phyloP scores from a whole-genome alignment of 2,113 vertebrate genomes.

The Erythrolamprus reginae region DNA sequence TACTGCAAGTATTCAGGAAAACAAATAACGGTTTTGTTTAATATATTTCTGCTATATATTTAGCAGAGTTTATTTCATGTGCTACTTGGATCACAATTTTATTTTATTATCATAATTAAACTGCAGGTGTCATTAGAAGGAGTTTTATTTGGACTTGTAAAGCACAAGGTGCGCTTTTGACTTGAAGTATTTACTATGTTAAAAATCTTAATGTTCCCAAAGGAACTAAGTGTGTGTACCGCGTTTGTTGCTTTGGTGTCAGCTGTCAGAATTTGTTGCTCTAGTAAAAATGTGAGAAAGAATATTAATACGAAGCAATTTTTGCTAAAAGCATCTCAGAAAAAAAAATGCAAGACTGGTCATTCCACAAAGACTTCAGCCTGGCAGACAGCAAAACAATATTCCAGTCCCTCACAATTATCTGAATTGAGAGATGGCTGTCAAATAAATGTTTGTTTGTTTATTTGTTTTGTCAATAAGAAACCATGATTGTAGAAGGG shows the following conservation, averaged over 20 bases:
- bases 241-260: not conserved
- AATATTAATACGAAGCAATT: not conserved
- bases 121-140: conserved; percentile 22
- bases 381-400: not conserved
- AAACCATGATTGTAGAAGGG: not conserved
- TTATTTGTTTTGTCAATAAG: too few relatives aligned
- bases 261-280: conserved; percentile 5
- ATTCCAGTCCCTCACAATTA: not conserved
- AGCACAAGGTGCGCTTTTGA: conserved; percentile 16
- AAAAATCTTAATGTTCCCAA: conserved; percentile 20
- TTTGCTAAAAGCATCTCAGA: conserved; percentile 9
- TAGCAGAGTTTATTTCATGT: conserved; percentile 14
- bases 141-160: conserved; percentile 24
- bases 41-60: conserved; percentile 30
- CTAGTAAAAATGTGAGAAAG: not conserved
- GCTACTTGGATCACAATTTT: conserved; percentile 21
- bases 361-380: not conserved
- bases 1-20: conserved; percentile 6
- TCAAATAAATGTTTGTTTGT: too few relatives aligned
- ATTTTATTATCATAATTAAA: conserved; percentile 24
- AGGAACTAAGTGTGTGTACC: not conserved
- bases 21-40: conserved; percentile 29
- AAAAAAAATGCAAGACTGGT: not conserved
- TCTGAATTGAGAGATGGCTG: not conserved
- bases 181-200: not conserved